phyloP scores from a whole-genome alignment of 2,888 invertebrate species.

The Seladonia tumulorum region DNA sequence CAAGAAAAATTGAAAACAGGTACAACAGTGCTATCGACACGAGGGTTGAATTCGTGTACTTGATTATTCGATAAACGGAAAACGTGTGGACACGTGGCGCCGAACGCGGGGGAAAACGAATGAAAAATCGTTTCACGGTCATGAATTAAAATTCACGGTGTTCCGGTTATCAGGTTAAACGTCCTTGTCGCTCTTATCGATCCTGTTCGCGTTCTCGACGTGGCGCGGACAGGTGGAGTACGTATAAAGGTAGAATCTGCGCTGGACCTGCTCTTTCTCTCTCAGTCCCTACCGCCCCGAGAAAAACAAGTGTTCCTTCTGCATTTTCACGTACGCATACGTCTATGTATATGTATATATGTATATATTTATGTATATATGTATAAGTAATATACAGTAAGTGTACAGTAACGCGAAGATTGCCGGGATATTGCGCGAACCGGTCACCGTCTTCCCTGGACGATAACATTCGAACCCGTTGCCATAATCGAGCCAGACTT shows the following conservation, averaged over 20 bases:
- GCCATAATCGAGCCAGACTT: not conserved
- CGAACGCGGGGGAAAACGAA: not conserved
- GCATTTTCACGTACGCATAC: constrained; percentile 54
- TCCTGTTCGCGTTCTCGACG: constrained; percentile 43
- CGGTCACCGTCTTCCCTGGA: constrained; percentile 27
- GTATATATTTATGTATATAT: constrained; percentile 53
- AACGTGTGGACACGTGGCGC: not conserved
- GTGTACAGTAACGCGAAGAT: constrained; percentile 76
- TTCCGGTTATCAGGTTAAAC: not conserved
- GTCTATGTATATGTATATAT: constrained; percentile 2
- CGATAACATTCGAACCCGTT: not conserved
- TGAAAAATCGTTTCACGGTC: too few relatives aligned
- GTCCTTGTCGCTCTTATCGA: not conserved
- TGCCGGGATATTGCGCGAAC: constrained; percentile 65
- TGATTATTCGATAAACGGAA: not conserved
- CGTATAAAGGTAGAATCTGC: constrained; percentile 78
- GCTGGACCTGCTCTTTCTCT: constrained; percentile 32
- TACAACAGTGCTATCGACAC: too few relatives aligned
- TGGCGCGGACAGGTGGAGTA: constrained; percentile 64
- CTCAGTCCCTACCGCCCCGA: constrained; percentile 38
- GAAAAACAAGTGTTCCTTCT: constrained; percentile 66
- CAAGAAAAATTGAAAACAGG: too few relatives aligned
- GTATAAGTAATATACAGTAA: constrained; percentile 81
- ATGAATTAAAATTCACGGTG: not conserved
- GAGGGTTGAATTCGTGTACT: too few relatives aligned